phyloP scores from a whole-genome alignment of 2,888 invertebrate genomes.

The Eupithecia subumbrata region DNA sequence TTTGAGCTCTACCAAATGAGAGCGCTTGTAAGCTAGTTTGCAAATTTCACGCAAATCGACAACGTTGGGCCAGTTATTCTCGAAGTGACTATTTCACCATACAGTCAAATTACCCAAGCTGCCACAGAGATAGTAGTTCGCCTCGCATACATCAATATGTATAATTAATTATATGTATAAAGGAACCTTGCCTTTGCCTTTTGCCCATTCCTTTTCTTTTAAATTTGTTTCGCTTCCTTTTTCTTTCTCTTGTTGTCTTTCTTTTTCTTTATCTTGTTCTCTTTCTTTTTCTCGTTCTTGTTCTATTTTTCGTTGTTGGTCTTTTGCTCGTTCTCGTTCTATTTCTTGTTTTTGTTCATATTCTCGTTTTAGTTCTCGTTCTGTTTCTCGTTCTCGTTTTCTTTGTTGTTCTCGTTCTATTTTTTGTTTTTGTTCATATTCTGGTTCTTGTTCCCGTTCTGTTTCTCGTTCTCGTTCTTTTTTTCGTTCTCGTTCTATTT shows the following conservation, averaged over 20 bases:
- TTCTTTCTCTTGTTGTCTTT: conserved; percentile 48
- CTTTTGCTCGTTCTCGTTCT: background rate
- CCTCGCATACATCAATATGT: background rate
- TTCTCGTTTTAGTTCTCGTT: background rate
- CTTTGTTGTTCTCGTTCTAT: too few relatives aligned
- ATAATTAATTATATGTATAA: background rate
- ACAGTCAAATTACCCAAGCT: too few relatives aligned
- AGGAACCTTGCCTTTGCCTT: background rate
- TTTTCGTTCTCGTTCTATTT: too few relatives aligned
- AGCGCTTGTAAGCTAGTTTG: too few relatives aligned
- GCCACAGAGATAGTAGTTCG: too few relatives aligned
- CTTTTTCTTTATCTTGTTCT: background rate
- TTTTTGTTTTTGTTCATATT: background rate
- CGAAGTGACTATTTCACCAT: too few relatives aligned
- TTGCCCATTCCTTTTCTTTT: background rate
- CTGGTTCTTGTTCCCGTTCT: too few relatives aligned
- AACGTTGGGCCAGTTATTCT: too few relatives aligned
- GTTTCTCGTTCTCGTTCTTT: too few relatives aligned
- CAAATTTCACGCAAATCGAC: too few relatives aligned
- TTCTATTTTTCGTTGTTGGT: background rate
- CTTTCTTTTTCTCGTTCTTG: background rate
- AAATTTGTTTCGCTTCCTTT: background rate
- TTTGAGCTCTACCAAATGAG: too few relatives aligned
- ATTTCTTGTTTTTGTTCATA: background rate
- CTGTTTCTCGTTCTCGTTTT: background rate